Base-by-base conservation (phyloP, 1,140 invertebrate species). In the Cydia pomonella region DNA sequence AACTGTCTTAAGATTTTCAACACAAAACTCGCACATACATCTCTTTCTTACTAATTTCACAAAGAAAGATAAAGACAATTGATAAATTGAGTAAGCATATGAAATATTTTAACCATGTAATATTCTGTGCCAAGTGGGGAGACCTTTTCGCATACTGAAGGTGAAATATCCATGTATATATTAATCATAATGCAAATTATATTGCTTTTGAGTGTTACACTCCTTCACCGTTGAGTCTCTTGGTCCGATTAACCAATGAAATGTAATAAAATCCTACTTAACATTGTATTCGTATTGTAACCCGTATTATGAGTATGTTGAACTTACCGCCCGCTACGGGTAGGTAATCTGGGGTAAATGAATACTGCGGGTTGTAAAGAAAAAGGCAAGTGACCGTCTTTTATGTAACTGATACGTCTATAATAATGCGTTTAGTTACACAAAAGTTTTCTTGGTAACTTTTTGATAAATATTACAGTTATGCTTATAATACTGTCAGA, bases 171-270 rank as follows among this genome's bases (percentile, higher is more conserved):
- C 64, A 33, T 69, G 64, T 69, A 33, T 33, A 18, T 33, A 33
- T 41, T 69, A 64, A 64, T 64, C 63, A 64, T 27, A 64, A 64
- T 64, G 63, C 63, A 64, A 64, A 33, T 64, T 64, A 33, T 64
- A 64, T 33, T 64, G 27, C 64, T 69, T 59, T 69, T 69, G 64
- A 69, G 64, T 38, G 64, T 69, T 33, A 64, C 63, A 64, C 63
- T 64, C 63, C 27, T 23, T 63, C 59, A 23, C 63, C 27, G 63
- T 23, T 23, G 63, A 64, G 63, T n/a, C 64, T 69, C 64, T 69
- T 33, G 64, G 29, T 38, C 9, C 16, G 7, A 47, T 18, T 53
- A 53, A 53, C 50, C 1, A 21, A 7, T n/a, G 6, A 53, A 53
- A 18, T 53, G 4, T 53, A 53, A 18, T 53, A 53, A 18, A 53